Evolutionary conservation across 2,888 invertebrate species (phyloP), one percentile per base, ranked within the genome.

Genomic region (Apoderus coryli): DNA sequence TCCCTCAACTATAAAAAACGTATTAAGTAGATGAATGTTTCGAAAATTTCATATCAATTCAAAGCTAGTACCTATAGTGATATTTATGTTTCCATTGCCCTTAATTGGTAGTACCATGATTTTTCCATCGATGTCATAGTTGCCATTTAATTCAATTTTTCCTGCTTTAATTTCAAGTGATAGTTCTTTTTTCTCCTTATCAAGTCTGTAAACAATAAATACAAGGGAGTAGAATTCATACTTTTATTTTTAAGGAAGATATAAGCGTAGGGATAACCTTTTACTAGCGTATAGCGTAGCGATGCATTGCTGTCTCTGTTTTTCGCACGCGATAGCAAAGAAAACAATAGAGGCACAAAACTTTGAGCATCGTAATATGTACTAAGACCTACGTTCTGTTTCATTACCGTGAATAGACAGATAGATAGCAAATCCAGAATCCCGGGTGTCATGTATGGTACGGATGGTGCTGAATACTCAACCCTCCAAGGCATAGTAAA

Each of bases 61-160:
- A 19, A 16, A 6, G 28, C 37, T 36, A 19, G 19, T 45, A 55
- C 55, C 41, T 13, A 45, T 42, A 1, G 47, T 48, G n/a, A 55
- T 44, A 27, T 52, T 50, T 2, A 44, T 38, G 4, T 43, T 45
- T 14, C 56, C 56, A 4, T 45, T 38, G 35, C 56, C 56, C 32
- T 34, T 36, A 33, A 55, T 48, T 2, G 54, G 53, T 15, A 56
- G 34, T 11, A 55, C 42, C 28, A 56, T 32, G 24, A 56, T 46
- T 33, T 45, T 44, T 16, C 56, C 56, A 16, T 48, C 44, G 4
- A 54, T 45, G 11, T 47, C 46, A 31, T 55, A 56, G 5, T 46
- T 32, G 4, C 46, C 44, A 10, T 38, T 19, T 4, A 55, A 25
- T 10, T 39, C 42, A 10, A 46, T 24, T 1, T 14, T 16, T 4